A percentile compares a stretch with the other conserved stretches of the same genome.
Conservation (phyloP, 2,797 vertebrate species). For the Austrolebias charrua region DNA sequence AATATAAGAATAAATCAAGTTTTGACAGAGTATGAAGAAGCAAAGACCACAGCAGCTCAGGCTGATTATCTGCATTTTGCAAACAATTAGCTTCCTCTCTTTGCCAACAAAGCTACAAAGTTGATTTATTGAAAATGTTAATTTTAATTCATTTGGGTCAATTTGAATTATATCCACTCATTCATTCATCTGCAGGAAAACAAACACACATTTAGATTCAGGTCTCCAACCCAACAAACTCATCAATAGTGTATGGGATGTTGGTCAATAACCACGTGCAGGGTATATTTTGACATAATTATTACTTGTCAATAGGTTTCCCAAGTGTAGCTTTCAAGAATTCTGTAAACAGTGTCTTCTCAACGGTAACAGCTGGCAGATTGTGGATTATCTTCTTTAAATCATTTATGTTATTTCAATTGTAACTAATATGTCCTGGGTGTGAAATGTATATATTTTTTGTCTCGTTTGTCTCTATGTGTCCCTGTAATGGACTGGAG, state of each 20-base stretch:
- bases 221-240: conserved; percentile 24
- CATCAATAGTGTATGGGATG: conserved; percentile 52
- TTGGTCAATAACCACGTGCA: conserved; percentile 59
- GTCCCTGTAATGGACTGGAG: no score
- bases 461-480: no score
- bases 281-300: conserved; percentile 59
- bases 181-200: conserved; percentile 9
- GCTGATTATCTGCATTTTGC: neutral
- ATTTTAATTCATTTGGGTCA: neutral
- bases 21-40: no score
- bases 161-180: neutral
- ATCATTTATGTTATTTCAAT: conserved; percentile 19
- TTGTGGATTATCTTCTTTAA: conserved; percentile 22
- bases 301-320: conserved; percentile 64
- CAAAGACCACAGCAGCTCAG: no score
- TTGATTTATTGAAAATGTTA: neutral
- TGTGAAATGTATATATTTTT: no score
- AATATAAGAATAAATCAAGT: no score
- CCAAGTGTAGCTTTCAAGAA: conserved; percentile 49
- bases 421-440: no score
- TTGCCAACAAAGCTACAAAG: neutral
- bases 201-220: conserved; percentile 17
- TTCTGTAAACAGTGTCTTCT: conserved; percentile 38
- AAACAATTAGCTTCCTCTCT: neutral
- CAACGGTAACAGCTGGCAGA: conserved; percentile 25